Conservation (phyloP, 2,888 invertebrate genomes). For the Seira ritae region DNA sequence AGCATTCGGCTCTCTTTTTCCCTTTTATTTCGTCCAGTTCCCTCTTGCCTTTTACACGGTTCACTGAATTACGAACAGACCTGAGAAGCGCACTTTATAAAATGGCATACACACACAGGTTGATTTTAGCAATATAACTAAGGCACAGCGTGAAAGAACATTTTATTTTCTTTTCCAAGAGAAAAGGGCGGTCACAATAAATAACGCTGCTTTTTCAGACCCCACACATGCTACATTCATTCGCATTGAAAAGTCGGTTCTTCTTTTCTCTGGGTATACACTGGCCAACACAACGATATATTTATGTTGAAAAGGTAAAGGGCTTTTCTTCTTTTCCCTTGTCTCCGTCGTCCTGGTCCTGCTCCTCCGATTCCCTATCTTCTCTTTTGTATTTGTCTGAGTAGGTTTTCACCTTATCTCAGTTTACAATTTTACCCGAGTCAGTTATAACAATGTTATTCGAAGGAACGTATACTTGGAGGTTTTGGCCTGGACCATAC, state of each 20-base stretch:
- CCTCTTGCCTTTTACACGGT: slow-evolving; percentile 17
- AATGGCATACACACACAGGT: background rate
- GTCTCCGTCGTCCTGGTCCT: slow-evolving; percentile 6
- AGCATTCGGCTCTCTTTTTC: background rate
- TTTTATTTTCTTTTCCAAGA: background rate
- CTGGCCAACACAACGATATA: background rate
- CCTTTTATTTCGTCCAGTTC: slow-evolving; percentile 17
- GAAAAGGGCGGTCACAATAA: slow-evolving; percentile 23
- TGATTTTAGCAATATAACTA: slow-evolving; percentile 12
- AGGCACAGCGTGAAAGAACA: slow-evolving; percentile 16
- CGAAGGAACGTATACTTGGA: slow-evolving; percentile 7
- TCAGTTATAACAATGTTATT: slow-evolving; percentile 44
- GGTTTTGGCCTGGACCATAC: background rate
- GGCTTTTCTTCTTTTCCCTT: background rate
- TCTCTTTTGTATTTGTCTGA: slow-evolving; percentile 9
- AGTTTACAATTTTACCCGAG: slow-evolving; percentile 41
- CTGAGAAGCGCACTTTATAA: background rate
- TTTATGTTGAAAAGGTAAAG: background rate
- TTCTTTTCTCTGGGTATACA: background rate
- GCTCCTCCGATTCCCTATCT: too few species aligned
- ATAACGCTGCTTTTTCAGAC: background rate
- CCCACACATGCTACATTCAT: slow-evolving; percentile 22
- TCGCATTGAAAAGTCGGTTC: slow-evolving; percentile 1
- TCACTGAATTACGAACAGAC: slow-evolving; percentile 6
- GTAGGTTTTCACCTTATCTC: slow-evolving; percentile 33